Base-by-base conservation (phyloP, 1,140 invertebrate species). In the Tetraneura akinire region DNA sequence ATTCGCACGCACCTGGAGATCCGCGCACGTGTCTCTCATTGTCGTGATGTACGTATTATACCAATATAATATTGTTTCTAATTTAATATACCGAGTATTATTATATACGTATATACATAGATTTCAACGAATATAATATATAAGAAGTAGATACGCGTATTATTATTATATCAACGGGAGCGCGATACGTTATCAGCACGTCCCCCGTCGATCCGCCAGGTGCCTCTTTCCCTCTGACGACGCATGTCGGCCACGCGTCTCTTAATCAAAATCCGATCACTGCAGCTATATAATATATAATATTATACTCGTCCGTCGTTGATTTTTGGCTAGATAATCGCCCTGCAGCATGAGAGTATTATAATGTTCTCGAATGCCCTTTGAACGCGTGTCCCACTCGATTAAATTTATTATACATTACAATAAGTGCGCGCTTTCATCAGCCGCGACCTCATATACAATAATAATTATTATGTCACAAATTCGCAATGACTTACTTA, bases 271-370 rank as follows among this genome's bases (percentile, higher is more conserved):
- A 74, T 53, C 37, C 37, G 64, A 68, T 68, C 51, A 23, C 51
- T 18, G 51, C 51, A 8, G 51, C n/a, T n/a, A n/a, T n/a, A n/a
- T n/a, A n/a, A n/a, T n/a, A n/a, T n/a, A n/a, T n/a, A n/a, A n/a
- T n/a, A n/a, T n/a, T 14, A 47, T 1, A 47, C 45, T 47, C 45
- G 45, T n/a, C n/a, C 1, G n/a, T n/a, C 64, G 37, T n/a, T 51
- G 70, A 73, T 73, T 51, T 71, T 73, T 73, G 70, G 49, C 47
- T 18, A 32, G 70, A 73, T 73, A 73, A 73, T 73, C 70, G n/a
- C n/a, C n/a, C n/a, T n/a, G n/a, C n/a, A n/a, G n/a, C n/a, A n/a
- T n/a, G n/a, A n/a, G n/a, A n/a, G n/a, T n/a, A n/a, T n/a, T n/a
- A n/a, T n/a, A n/a, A n/a, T n/a, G n/a, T n/a, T n/a, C n/a, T n/a